Conservation (phyloP, 2,888 invertebrate genomes). For the Sinelater perroti region DNA sequence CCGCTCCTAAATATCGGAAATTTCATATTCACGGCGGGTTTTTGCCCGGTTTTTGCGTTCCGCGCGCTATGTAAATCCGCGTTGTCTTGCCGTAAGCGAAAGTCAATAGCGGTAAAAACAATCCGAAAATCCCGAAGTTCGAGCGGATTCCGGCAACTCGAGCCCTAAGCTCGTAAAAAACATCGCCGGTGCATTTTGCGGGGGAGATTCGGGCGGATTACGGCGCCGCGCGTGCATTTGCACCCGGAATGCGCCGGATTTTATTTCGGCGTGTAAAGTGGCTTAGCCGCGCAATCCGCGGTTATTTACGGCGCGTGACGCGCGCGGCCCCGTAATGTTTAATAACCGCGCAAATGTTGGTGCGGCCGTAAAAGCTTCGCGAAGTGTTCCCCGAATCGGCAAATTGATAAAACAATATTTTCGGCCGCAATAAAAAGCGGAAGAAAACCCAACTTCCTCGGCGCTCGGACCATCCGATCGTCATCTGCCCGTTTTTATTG, state of each 20-base stretch:
- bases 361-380: conserved; percentile 15
- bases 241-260: conserved; percentile 5
- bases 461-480: conserved; percentile 36
- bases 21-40: conserved; percentile 6
- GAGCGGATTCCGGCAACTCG: conserved; percentile 34
- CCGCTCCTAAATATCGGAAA: too few relatives aligned
- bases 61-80: conserved; percentile 24
- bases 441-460: conserved; percentile 27
- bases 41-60: conserved; percentile 8
- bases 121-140: conserved; percentile 33
- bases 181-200: conserved; percentile 36
- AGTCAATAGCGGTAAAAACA: conserved; percentile 38
- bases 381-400: conserved; percentile 33
- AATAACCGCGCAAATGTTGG: conserved; percentile 4
- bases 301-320: too few relatives aligned
- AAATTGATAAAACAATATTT: conserved; percentile 39
- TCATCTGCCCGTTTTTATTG: conserved; percentile 37
- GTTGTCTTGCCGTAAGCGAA: conserved; percentile 30
- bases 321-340: conserved; percentile 5
- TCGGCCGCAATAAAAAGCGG: conserved; percentile 32
- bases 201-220: conserved; percentile 34
- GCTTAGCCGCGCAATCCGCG: too few relatives aligned
- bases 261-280: too few relatives aligned
- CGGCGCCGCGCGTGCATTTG: conserved; percentile 13
- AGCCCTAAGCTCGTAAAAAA: conserved; percentile 35